Evolutionary conservation across 2,797 vertebrate species (phyloP), one percentile per base, ranked within the genome.

Genomic region (Poeciliopsis turneri): DNA sequence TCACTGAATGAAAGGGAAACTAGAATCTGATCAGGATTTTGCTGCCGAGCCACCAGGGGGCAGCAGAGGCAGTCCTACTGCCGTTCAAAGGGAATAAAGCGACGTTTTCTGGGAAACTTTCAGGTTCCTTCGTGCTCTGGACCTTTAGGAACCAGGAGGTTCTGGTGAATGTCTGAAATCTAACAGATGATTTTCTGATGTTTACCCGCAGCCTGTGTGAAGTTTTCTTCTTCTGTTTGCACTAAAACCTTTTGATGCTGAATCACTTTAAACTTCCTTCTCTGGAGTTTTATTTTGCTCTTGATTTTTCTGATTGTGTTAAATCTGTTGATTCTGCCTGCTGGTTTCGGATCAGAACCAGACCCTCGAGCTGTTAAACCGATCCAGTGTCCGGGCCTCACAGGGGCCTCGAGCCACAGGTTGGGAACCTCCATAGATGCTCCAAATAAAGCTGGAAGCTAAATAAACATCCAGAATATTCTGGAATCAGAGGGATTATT

Each of bases 231-330:
- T 47, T 39, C 66, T 75, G 78, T 75, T 79, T 79, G 78, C 78
- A 75, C 78, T 79, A 79, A 79, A 79, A 75, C 53, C 39, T 64
- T 41, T 75, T 47, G 57, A 64, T 64, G 5, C n/a, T 61, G 41
- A 64, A 64, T 64, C 57, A 47, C 39, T 47, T 47, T 20, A 75
- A 46, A 30, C n/a, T 75, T 75, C 9, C 41, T 30, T 45, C 49
- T 45, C 36, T 49, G 71, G 39, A n/a, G 53, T 79, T 74, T 33
- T 23, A 28, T 70, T 55, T 69, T 2, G 72, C 46, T 79, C 7
- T 57, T 64, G 78, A 53, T 53, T 66, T 55, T 1, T 74, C 49
- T 73, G 16, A 36, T 64, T 64, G n/a, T 43, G 23, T 45, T 28
- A 28, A n/a, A 70, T 45, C 70, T 73, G 20, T 73, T 4, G 2